Conservation (phyloP, 2,888 invertebrate genomes). For the Iphiclides podalirius region DNA sequence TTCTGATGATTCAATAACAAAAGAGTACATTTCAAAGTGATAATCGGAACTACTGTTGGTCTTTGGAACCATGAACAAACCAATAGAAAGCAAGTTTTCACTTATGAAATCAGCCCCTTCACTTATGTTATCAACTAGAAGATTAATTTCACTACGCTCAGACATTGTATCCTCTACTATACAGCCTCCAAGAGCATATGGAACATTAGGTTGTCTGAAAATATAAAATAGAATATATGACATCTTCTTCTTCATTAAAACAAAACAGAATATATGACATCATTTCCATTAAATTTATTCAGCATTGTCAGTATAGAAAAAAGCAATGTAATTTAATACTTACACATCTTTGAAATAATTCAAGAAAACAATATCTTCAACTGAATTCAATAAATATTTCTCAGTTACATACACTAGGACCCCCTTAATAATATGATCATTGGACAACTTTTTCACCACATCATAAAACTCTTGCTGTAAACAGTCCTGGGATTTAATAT, state of each 20-base stretch:
- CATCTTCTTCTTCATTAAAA: too few relatives aligned
- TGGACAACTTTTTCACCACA: conserved; percentile 44
- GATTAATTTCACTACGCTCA: conserved; percentile 44
- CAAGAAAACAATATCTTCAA: conserved; percentile 61
- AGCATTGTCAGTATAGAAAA: too few relatives aligned
- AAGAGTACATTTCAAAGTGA: conserved; percentile 65
- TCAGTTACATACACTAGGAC: conserved; percentile 66
- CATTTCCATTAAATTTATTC: too few relatives aligned
- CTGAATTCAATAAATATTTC: conserved; percentile 56
- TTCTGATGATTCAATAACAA: conserved; percentile 55
- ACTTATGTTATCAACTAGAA: conserved; percentile 48
- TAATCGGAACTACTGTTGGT: conserved; percentile 30
- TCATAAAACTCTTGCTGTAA: conserved; percentile 47
- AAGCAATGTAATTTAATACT: conserved; percentile 37
- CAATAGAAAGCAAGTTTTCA: conserved; percentile 60
- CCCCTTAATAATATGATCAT: conserved; percentile 56
- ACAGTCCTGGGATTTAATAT: conserved; percentile 43
- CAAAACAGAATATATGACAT: too few relatives aligned
- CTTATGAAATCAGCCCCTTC: conserved; percentile 47
- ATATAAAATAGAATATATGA: conserved; percentile 18
- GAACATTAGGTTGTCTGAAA: conserved; percentile 65
- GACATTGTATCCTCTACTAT: conserved; percentile 61
- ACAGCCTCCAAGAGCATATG: conserved; percentile 71
- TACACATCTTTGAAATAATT: conserved; percentile 61
- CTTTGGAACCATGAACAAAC: conserved; percentile 61